Base-by-base conservation (phyloP, 2,113 vertebrate species). In the Strix uralensis region DNA sequence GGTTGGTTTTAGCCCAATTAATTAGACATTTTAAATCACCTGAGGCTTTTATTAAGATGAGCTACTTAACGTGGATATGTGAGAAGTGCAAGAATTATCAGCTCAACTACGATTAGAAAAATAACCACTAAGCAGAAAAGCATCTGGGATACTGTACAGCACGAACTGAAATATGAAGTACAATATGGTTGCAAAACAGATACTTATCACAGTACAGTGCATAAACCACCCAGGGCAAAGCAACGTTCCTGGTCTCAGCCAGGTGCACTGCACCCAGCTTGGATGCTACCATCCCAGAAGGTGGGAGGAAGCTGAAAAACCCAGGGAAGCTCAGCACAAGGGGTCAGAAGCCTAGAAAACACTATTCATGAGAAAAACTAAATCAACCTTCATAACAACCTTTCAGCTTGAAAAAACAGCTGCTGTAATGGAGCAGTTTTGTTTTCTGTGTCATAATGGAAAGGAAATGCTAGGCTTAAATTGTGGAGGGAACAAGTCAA, bases 21-120 rank as follows among this genome's bases (percentile, higher is more conserved):
- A 57, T 87, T 23, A 88, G 67, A 86, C 32, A 58, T 80, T 81
- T 92, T 70, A 93, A 78, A 86, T 92, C 86, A 95, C 79, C n/a
- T 49, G 49, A 92, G 40, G 23, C 49, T 94, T 88, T 81, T 74
- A 78, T 88, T 69, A 90, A 65, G 11, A 29, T n/a, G 36, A 88
- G n/a, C 71, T 94, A 70, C 62, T 81, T 83, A 63, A 59, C 0
- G 3, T 32, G 62, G 36, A 21, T 79, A 61, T 34, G 30, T 49
- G 71, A 66, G 38, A 83, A 25, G n/a, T 2, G 1, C 27, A 86
- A 36, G 62, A 88, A 86, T 70, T 73, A 90, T 36, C 14, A 25
- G 49, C 74, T 92, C 21, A 71, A 57, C 55, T 42, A 42, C 4
- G 5, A 49, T 65, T 58, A 83, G 49, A 90, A 81, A 82, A 86